Conservation (phyloP, 2,797 vertebrate genomes). For the Gambelia wislizenii region DNA sequence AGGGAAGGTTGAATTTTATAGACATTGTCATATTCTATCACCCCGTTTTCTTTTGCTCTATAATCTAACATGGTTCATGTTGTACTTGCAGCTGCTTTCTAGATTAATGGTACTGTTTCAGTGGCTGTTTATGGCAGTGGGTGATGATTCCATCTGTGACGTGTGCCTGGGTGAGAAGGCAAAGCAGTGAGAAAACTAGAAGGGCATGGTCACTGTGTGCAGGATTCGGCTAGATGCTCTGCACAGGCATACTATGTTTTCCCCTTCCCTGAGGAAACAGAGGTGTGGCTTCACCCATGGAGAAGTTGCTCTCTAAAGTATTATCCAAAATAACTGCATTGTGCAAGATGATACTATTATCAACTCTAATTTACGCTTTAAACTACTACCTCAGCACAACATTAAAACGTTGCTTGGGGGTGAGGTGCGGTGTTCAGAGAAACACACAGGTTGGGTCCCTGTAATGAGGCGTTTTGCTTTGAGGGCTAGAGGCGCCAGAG, state of each 20-base stretch:
- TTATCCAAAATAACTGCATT: conserved; percentile 13
- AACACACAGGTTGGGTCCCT: background rate
- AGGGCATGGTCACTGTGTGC: background rate
- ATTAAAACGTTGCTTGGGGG: background rate
- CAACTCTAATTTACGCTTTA: background rate
- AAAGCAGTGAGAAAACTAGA: background rate
- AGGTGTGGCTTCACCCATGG: background rate
- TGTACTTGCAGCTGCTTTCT: background rate
- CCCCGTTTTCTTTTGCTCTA: conserved; percentile 41
- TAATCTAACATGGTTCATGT: accelerated
- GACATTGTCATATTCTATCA: conserved; percentile 37
- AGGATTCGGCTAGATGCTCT: background rate
- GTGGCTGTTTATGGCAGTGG: background rate
- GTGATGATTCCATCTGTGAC: background rate
- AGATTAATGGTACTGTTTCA: background rate
- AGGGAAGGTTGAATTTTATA: conserved; percentile 57
- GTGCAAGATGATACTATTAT: background rate
- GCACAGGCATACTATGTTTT: background rate
- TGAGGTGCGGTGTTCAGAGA: conserved; percentile 21
- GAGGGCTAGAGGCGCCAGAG: background rate
- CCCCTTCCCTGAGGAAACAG: conserved; percentile 5
- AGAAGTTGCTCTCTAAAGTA: background rate
- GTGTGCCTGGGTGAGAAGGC: background rate
- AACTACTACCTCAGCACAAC: background rate
- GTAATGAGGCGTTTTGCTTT: background rate